Evolutionary conservation across 1,140 invertebrate species (phyloP).

Genomic region (Ptiloglossa arizonensis): DNA sequence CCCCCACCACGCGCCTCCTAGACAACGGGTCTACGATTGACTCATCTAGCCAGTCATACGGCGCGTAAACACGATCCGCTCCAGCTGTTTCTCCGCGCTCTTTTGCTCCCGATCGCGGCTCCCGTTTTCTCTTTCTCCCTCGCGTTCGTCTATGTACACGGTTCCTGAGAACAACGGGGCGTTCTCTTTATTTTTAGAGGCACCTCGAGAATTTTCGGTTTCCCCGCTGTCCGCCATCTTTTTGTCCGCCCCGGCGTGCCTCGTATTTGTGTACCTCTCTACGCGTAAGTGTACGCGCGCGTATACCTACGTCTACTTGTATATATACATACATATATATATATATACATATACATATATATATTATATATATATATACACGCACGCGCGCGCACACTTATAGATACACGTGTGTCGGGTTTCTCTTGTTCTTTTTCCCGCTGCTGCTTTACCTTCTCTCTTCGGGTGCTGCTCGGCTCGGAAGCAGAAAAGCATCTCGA

Average conservation of each 20-base stretch:
- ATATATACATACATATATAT: no score
- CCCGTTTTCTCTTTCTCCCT: constrained; percentile 17
- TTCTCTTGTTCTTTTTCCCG: background rate
- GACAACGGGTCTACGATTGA: constrained; percentile 80
- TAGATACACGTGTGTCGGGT: no score
- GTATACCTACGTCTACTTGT: no score
- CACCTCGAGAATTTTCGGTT: constrained; percentile 58
- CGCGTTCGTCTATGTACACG: constrained; percentile 26
- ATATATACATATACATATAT: no score
- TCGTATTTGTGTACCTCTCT: background rate
- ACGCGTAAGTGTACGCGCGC: no score
- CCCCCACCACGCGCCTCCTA: constrained; percentile 71
- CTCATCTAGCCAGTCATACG: constrained; percentile 78
- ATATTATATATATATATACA: no score
- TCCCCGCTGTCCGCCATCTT: constrained; percentile 19
- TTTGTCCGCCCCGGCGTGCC: constrained; percentile 5
- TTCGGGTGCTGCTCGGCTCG: constrained; percentile 6
- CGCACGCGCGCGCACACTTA: no score
- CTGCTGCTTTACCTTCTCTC: constrained; percentile 5
- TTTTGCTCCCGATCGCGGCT: constrained; percentile 51
- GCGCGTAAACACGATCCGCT: constrained; percentile 69
- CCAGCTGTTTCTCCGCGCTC: constrained; percentile 60
- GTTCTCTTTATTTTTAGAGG: constrained; percentile 67
- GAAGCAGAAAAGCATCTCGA: constrained; percentile 56
- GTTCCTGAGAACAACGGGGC: constrained; percentile 61